Base-by-base conservation (phyloP, 1,140 invertebrate genomes). In the Platyscapa corneri region DNA sequence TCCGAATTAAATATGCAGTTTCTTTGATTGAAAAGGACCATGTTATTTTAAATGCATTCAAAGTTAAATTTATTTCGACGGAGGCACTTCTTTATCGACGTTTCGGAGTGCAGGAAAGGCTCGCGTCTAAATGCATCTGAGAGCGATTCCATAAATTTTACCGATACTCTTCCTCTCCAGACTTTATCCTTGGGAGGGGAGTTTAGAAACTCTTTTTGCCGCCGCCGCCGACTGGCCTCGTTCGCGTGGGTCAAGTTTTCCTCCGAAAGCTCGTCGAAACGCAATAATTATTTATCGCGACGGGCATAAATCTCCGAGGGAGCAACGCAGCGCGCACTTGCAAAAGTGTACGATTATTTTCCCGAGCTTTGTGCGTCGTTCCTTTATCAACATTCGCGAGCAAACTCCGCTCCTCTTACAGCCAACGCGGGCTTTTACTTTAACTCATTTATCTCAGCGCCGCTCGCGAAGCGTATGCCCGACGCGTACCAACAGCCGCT, bases 31-130 rank as follows among this genome's bases (percentile, higher is more conserved):
- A 70, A 70, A 70, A 16, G 5, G 20, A 37, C 18, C 16, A 12
- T 37, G 67, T 70, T 37, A 70, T 70, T 70, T 39, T 70, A 37
- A 37, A 30, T 60, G 30, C 7, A 78, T 78, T 78, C 30, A n/a
- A 30, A 78, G 34, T 60, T 60, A 78, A 34, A 78, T 53, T 60
- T 78, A 49, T 56, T 23, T 32, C 3, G 3, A 34, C 30, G 14
- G 8, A 34, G 14, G 34, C 14, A 67, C 14, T 67, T 67, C 2
- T 32, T 67, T n/a, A 3, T n/a, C 34, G 30, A 14, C 34, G 12
- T 67, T 30, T 34, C 3, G 65, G 65, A 34, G 23, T 23, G 0
- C 65, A 12, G 7, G 30, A 34, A 67, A 30, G 8, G 14, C 30
- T 67, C 7, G 30, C 8, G 30, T 14, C 3, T 16, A 53, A 53